Evolutionary conservation across 2,113 vertebrate genomes (phyloP), one percentile per base, ranked within the genome.

Genomic region (Patagioenas fasciata): DNA sequence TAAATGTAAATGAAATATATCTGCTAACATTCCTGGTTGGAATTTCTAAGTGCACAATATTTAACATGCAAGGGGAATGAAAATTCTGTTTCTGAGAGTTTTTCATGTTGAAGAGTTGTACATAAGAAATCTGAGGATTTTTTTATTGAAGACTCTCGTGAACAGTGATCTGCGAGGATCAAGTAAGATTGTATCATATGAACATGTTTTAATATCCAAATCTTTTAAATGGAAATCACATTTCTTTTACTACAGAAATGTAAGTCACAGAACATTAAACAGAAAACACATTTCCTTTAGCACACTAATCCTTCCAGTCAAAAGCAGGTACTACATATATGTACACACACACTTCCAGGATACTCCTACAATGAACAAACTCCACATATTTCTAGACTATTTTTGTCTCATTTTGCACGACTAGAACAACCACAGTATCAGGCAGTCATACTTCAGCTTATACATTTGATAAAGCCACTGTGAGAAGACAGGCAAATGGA

Each of bases 301-400:
- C 29, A 11, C 16, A 54, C 13, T n/a, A 57, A 70, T 74, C 16
- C 9, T 77, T 61, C 42, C 31, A 70, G 36, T 25, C 34, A 80
- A 69, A 83, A 65, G 24, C 23, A 67, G 13, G 32, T 10, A 48
- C 7, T 48, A 36, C 53, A 7, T 16, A 70, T 64, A 61, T 67
- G 65, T 50, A 34, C 1, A 0, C 44, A 44, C 44, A 47, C 44
- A 34, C 1, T 0, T 64, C 11, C 21, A 79, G 57, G 15, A 53
- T 44, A 13, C 3, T 67, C 11, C 15, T 34, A 38, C 13, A 74
- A 47, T 51, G 44, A 79, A 36, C 1, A 75, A 71, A 74, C 38
- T 31, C 19, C 9, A 54, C 5, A 7, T 34, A 69, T 40, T 82
- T 82, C 57, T 58, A 53, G 36, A 25, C 5, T 8, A 6, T 14